Conservation (phyloP, 2,113 vertebrate genomes). For the Helogale parvula region DNA sequence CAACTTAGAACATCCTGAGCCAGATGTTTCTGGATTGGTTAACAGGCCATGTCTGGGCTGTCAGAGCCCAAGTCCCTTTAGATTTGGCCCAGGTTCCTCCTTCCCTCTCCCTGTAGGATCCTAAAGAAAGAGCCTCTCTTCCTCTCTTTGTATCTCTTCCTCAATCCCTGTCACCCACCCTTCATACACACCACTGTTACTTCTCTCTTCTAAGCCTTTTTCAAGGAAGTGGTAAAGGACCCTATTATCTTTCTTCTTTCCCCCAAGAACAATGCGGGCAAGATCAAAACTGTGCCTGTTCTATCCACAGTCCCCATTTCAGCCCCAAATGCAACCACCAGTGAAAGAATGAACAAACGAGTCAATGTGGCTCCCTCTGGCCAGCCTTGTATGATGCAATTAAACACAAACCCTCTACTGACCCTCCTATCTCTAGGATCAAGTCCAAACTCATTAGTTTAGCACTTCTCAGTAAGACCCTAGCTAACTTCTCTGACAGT, state of each 20-base stretch:
- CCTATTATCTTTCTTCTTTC: neutral
- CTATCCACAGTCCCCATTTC: neutral
- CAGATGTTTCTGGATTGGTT: neutral
- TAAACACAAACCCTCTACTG: neutral
- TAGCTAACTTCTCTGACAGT: neutral
- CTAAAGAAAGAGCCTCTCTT: neutral
- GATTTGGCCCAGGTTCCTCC: neutral
- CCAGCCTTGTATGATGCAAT: neutral
- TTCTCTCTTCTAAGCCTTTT: neutral
- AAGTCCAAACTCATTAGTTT: neutral
- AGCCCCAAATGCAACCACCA: neutral
- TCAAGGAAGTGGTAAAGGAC: constrained; percentile 29
- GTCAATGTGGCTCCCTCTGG: neutral
- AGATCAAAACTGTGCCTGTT: neutral
- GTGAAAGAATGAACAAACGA: neutral
- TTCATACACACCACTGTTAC: neutral
- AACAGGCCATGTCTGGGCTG: neutral
- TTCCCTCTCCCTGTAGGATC: neutral
- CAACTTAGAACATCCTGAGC: neutral
- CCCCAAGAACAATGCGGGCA: neutral
- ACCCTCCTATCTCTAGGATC: neutral
- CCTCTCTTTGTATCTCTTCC: neutral
- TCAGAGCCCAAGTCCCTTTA: neutral
- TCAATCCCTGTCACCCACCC: neutral
- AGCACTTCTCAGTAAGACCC: neutral